A percentile compares a stretch with the other conserved stretches of the same genome.
Conservation (phyloP, 2,797 vertebrate genomes). For the Enteromius radiatus region DNA sequence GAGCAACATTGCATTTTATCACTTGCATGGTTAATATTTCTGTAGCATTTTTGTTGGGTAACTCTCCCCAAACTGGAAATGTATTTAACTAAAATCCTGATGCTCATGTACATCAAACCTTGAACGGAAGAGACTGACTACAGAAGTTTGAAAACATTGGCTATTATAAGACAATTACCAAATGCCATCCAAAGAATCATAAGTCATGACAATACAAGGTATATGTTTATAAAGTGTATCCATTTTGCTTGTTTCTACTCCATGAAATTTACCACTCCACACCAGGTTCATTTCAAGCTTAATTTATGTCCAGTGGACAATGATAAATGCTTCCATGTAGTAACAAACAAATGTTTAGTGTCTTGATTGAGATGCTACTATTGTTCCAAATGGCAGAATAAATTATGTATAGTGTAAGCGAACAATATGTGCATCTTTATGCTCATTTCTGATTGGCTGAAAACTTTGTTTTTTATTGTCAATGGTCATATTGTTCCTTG, state of each 20-base stretch:
- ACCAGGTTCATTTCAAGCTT: neutral
- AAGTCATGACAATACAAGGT: neutral
- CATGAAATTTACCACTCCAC: neutral
- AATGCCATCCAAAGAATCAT: neutral
- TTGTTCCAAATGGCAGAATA: neutral
- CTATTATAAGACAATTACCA: neutral
- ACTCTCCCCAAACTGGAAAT: neutral
- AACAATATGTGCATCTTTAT: neutral
- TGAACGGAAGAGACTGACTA: neutral
- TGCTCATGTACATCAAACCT: neutral
- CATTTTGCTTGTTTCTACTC: neutral
- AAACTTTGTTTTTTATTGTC: neutral
- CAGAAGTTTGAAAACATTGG: neutral
- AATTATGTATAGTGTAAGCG: neutral
- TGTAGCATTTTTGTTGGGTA: neutral
- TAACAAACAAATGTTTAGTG: neutral
- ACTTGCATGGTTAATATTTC: neutral
- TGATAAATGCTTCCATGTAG: neutral
- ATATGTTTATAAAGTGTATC: neutral
- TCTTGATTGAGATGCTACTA: neutral
- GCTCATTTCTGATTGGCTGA: conserved; percentile 2
- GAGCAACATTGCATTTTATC: neutral
- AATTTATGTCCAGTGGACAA: neutral
- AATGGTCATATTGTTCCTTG: neutral
- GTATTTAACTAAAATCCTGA: neutral